These are phyloP conservation scores for Rhabditoides inermis DNA, from an alignment of 2,888 invertebrate genomes.

Conservation along the genomic window DNA sequence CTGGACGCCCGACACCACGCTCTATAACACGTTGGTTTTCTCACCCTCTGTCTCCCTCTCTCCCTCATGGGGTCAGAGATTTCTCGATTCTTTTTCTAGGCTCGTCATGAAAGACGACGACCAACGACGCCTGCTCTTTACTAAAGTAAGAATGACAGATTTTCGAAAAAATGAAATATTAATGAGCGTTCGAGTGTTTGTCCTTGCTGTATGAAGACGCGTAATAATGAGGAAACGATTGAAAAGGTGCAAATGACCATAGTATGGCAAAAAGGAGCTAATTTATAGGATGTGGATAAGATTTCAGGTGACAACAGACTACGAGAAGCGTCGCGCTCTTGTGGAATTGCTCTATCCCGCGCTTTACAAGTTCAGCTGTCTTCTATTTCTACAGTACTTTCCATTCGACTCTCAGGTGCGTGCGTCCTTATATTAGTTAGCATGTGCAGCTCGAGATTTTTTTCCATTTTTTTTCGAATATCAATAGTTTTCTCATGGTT, in stretches of 20 bases:
- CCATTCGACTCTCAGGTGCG: slow-evolving; percentile 18
- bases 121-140: slow-evolving; percentile 14
- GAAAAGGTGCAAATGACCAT: no score
- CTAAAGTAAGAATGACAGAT: no score
- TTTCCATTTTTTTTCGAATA: no score
- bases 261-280: no score
- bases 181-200: no score
- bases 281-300: no score
- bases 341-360: slow-evolving; percentile 18
- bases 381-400: slow-evolving; percentile 15
- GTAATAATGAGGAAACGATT: no score
- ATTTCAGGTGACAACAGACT: slow-evolving; percentile 14
- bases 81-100: background rate
- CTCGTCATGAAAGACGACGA: slow-evolving; percentile 20
- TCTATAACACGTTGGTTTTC: slow-evolving; percentile 15
- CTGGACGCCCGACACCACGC: slow-evolving; percentile 17
- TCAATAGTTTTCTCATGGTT: no score
- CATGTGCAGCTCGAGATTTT: no score
- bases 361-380: slow-evolving; percentile 17
- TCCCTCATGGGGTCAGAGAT: background rate
- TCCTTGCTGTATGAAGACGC: no score
- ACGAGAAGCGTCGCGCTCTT: slow-evolving; percentile 1
- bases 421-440: no score
- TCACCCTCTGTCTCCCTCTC: background rate
- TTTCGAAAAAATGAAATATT: no score